Evolutionary conservation across 2,888 invertebrate genomes (phyloP), one percentile per base, ranked within the genome.

Genomic region (Cephus pulcher): DNA sequence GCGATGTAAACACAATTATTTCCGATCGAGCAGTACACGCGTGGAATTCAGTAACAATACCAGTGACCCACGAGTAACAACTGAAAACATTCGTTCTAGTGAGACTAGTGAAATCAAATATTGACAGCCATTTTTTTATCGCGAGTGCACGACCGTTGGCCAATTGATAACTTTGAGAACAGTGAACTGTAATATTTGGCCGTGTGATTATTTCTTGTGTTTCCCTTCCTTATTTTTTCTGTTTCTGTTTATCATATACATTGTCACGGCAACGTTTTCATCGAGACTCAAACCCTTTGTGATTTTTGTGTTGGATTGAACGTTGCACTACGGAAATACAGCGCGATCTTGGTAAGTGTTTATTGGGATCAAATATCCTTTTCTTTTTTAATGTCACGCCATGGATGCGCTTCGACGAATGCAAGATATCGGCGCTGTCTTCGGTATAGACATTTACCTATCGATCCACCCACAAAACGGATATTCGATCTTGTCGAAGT

Each of bases 1-100:
- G 73, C 56, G 78, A 80, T 80, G 80, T 80, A 80, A 80, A 80
- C 80, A 80, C 78, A 78, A 74, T 80, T 80, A 23, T 23, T 23
- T 23, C 56, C 15, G 35, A 56, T 56, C 56, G 56, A 23, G 23
- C 1, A 56, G 40, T 56, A 23, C 40, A 56, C 40, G 40, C 40
- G 40, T 56, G 40, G 40, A 56, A 56, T 56, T 6, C 9, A 23
- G 23, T 56, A 23, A 56, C 23, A 23, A 56, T 56, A 56, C 23
- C 56, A 56, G 56, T 56, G 23, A 56, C 2, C 23, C 56, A 23
- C 9, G 6, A 56, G 23, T 56, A 23, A 56, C 56, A 9, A 56
- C 23, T 4, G 23, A 23, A 56, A 56, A 56, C 23, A 56, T 23
- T 56, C 23, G 56, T 56, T 9, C 6, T 9, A 6, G 56, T 56